These are phyloP conservation scores for Caenorhabditis inopinata DNA, from an alignment of 1,140 invertebrate species.

Conservation along the genomic window DNA sequence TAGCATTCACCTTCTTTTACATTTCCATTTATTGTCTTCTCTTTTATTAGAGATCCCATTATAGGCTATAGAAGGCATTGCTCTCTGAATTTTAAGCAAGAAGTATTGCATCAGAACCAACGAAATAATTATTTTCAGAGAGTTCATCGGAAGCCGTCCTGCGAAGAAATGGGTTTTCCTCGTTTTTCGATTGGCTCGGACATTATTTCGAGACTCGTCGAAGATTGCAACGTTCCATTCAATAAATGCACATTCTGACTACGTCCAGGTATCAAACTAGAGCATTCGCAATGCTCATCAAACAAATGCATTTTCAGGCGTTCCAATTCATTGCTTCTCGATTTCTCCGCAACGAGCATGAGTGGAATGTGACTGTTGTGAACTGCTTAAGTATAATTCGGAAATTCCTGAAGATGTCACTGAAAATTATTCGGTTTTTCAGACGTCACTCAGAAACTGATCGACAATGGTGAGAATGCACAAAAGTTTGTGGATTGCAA, in stretches of 20 bases:
- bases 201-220: neutral
- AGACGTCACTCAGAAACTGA: conserved; percentile 12
- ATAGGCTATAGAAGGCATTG: too few species aligned
- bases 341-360: neutral
- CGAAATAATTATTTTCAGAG: neutral
- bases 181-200: neutral
- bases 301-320: neutral
- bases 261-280: neutral
- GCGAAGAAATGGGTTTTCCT: neutral
- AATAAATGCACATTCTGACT: neutral
- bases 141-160: neutral
- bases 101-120: too few species aligned
- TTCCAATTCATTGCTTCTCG: conserved; percentile 1
- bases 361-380: neutral
- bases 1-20: too few species aligned
- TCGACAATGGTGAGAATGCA: neutral
- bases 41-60: too few species aligned
- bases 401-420: neutral
- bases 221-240: conserved; percentile 7
- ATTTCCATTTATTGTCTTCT: too few species aligned
- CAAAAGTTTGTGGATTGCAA: conserved; percentile 4
- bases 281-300: too few species aligned
- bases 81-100: too few species aligned
- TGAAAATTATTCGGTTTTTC: neutral
- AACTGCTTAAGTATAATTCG: neutral